Conservation (phyloP, 2,888 invertebrate species). For the Hyposoter dolosus region DNA sequence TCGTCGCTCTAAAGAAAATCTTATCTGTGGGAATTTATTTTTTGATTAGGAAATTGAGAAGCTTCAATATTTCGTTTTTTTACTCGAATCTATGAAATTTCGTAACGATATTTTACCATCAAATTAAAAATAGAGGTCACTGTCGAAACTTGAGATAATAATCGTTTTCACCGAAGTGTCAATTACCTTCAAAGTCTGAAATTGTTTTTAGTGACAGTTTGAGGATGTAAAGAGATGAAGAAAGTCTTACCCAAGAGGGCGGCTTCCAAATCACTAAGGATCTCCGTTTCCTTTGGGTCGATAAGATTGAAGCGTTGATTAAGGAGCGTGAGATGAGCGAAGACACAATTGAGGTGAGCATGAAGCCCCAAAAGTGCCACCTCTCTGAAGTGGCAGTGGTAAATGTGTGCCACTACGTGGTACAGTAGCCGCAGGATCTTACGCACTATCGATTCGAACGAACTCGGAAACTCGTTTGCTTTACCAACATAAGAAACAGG, state of each 20-base stretch:
- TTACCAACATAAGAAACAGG: conserved; percentile 67
- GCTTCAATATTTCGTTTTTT: neutral
- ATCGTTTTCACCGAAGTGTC: neutral
- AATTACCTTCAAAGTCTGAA: neutral
- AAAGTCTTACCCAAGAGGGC: conserved; percentile 87
- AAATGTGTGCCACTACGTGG: conserved; percentile 99
- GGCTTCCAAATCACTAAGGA: conserved; percentile 95
- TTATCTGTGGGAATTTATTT: neutral
- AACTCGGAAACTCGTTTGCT: conserved; percentile 97
- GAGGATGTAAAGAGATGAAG: neutral
- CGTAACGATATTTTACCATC: neutral
- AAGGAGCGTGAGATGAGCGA: conserved; percentile 96
- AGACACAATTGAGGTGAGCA: conserved; percentile 98
- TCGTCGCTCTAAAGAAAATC: neutral
- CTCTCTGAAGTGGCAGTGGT: conserved; percentile 98
- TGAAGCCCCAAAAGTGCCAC: conserved; percentile 97
- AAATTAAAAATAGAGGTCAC: neutral
- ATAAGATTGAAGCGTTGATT: conserved; percentile 95
- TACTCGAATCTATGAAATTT: neutral
- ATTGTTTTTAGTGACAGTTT: neutral
- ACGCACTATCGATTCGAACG: conserved; percentile 97
- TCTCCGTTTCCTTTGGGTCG: conserved; percentile 98
- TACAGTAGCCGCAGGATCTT: conserved; percentile 98
- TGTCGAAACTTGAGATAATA: neutral
- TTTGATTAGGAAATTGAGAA: neutral